Base-by-base conservation (phyloP, 92 coral and sea anemone species). In the Parazoanthus swiftii region DNA sequence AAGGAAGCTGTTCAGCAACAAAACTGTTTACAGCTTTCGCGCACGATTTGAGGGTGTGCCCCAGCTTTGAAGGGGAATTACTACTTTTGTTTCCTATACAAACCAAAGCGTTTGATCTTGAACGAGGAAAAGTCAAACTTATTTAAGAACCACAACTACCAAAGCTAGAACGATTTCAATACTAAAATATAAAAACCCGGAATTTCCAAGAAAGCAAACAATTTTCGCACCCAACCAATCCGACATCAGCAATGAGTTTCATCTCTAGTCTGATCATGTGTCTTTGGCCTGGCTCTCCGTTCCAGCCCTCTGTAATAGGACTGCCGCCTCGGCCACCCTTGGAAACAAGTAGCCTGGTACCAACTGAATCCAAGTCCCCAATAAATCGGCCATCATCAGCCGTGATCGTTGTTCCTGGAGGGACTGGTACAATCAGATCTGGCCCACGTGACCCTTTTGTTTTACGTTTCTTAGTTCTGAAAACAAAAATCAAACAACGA, bases 281-380 rank as follows among this genome's bases (percentile, higher is more conserved):
- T 56, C 92, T 81, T 67, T 92, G 88, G 59, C 99, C 99, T 88
- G 94, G 94, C 91, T 92, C 96, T 67, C 99, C 99, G 37, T 92
- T 72, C 96, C 99, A 95, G 84, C 90, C 94, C 38, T 89, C 94
- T 50, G 94, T 94, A 8, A 93, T 76, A 1, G 98, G 95, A 39
- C 90, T 92, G 68, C 99, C 99, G 65, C 99, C 98, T 9, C 95
- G 97, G 54, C 99, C 99, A 44, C 99, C 99, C 83, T 78, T 88
- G n/a, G 97, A 98, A 65, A 97, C 97, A 26, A 90, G 90, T 48
- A 95, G 82, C 79, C 93, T 94, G 89, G 92, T 81, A 54, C 99
- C 98, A 38, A 89, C 77, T 46, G 91, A 90, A 37, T 92, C 92
- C 89, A 97, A 85, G 25, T 97, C 95, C 37, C 94, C 95, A 9